Conservation (phyloP, 30 jellyfish, hydroid and myxozoan genomes). For the Mastigias papua region DNA sequence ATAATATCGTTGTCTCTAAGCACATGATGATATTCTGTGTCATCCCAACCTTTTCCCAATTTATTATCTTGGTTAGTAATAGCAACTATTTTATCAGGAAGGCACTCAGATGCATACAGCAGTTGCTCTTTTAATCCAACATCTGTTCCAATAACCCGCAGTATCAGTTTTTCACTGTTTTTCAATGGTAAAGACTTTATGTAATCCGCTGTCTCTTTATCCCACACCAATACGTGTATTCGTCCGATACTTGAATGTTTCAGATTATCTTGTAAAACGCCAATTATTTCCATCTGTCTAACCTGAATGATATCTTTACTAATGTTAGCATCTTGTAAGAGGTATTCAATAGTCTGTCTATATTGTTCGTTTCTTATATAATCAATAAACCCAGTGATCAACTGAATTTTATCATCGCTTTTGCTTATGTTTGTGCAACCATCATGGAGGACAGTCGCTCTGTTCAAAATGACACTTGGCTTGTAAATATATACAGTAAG, state of each 20-base stretch:
- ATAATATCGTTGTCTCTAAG: neutral
- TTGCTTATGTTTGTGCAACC: too few relatives aligned
- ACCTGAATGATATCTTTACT: slow-evolving; percentile 1
- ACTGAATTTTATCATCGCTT: neutral
- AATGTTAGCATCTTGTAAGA: neutral
- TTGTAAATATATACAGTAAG: too few relatives aligned
- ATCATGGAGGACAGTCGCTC: too few relatives aligned
- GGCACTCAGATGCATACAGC: slow-evolving; percentile 8
- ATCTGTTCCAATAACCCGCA: slow-evolving; percentile 1
- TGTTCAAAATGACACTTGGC: too few relatives aligned
- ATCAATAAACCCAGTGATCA: slow-evolving; percentile 24
- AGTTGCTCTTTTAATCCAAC: slow-evolving; percentile 15
- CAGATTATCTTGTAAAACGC: slow-evolving; percentile 12
- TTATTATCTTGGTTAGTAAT: slow-evolving; percentile 43
- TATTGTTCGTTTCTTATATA: neutral
- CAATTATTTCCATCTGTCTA: slow-evolving; percentile 36
- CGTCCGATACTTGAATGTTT: neutral
- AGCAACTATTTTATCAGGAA: slow-evolving; percentile 4
- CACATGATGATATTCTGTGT: neutral
- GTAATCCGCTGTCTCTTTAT: slow-evolving; percentile 15
- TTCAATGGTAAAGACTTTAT: slow-evolving; percentile 12
- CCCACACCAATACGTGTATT: slow-evolving; percentile 21
- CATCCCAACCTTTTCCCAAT: slow-evolving; percentile 30
- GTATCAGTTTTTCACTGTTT: slow-evolving; percentile 21
- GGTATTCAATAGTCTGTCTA: slow-evolving; percentile 5